Percentiles rank a stretch among this genome's conserved stretches.
Evolutionary conservation across 2,113 vertebrate genomes (phyloP).

Genomic region (Cricetomys ansorgei): DNA sequence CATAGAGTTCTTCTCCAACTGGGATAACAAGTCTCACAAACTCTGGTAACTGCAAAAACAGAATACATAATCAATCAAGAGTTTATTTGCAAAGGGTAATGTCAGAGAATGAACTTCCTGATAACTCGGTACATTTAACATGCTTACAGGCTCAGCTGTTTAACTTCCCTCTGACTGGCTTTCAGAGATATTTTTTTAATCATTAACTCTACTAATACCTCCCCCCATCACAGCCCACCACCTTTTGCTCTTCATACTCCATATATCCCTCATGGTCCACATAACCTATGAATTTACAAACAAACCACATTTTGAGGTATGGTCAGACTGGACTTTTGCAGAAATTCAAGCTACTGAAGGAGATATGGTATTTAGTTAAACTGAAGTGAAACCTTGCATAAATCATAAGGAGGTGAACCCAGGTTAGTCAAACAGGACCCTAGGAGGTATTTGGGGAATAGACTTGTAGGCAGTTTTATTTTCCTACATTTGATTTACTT

Average conservation of each 20-base stretch:
- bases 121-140: constrained; percentile 42
- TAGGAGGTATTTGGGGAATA: constrained; percentile 65
- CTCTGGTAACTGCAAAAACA: constrained; percentile 62
- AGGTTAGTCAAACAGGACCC: constrained; percentile 78
- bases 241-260: neutral
- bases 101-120: constrained; percentile 60
- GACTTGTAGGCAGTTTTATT: constrained; percentile 72
- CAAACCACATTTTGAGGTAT: constrained; percentile 54
- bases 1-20: constrained; percentile 34
- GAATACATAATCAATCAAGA: constrained; percentile 49
- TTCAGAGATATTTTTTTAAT: constrained; percentile 51
- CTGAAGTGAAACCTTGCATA: constrained; percentile 68
- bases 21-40: constrained; percentile 64
- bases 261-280: constrained; percentile 7
- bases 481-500: constrained; percentile 70
- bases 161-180: constrained; percentile 56
- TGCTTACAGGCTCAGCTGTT: constrained; percentile 43
- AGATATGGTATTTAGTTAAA: constrained; percentile 75
- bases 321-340: constrained; percentile 58
- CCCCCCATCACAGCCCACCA: neutral
- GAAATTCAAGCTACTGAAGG: constrained; percentile 71
- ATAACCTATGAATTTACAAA: constrained; percentile 64
- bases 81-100: constrained; percentile 75
- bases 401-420: constrained; percentile 70
- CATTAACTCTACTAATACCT: neutral